Evolutionary conservation across 1,140 invertebrate species (phyloP).

Genomic region (Aporrectodea caliginosa): DNA sequence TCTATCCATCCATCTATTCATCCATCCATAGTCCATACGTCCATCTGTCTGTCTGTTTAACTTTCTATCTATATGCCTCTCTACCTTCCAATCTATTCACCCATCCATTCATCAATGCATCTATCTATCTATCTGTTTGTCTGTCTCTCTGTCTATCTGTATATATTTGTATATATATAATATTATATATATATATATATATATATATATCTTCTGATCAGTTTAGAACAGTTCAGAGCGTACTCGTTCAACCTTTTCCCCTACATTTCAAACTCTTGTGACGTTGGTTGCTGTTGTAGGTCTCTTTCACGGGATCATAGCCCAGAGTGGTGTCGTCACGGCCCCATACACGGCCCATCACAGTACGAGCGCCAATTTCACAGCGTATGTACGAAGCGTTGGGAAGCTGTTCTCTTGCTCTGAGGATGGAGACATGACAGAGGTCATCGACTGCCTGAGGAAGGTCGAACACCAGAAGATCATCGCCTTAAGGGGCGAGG

Average conservation of each 20-base stretch:
- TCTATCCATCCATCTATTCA: no score
- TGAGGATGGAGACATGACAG: not conserved
- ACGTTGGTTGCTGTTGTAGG: no score
- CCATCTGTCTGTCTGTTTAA: no score
- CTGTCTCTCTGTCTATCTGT: not conserved
- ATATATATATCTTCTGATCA: not conserved
- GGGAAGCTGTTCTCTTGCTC: not conserved
- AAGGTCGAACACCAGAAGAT: no score
- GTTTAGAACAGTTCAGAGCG: not conserved
- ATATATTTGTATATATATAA: not conserved
- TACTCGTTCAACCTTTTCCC: not conserved
- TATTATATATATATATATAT: not conserved
- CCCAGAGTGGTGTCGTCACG: not conserved
- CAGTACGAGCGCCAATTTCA: not conserved
- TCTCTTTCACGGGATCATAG: not conserved
- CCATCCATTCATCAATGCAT: no score
- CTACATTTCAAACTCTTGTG: no score
- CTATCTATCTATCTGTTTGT: no score
- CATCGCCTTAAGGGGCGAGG: no score
- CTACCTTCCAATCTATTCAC: no score
- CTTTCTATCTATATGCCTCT: no score
- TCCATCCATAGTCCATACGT: no score
- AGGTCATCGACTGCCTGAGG: not conserved
- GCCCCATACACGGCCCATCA: not conserved
- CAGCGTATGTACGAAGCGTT: not conserved